These are phyloP conservation scores for Ploceus nigricollis DNA, from an alignment of 2,113 vertebrate species.

Conservation along the genomic window DNA sequence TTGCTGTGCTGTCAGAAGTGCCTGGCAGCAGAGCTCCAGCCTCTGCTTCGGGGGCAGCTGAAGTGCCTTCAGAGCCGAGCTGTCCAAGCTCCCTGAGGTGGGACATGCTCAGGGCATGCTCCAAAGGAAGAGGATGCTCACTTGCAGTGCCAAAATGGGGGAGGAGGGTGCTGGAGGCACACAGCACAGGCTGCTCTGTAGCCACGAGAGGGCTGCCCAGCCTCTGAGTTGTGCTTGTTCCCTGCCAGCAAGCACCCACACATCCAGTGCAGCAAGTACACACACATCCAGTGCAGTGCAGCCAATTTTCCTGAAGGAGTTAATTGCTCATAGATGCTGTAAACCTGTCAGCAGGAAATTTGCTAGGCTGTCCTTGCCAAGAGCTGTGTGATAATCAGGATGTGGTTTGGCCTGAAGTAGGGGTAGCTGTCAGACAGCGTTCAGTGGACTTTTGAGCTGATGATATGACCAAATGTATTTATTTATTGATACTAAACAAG, in stretches of 20 bases:
- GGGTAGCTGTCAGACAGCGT: neutral
- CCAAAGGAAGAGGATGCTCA: rapidly evolving
- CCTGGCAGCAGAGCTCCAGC: neutral
- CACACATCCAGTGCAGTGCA: rapidly evolving
- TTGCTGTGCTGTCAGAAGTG: neutral
- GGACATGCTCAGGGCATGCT: neutral
- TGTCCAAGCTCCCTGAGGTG: neutral
- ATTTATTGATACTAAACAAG: neutral
- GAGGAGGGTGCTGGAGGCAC: neutral
- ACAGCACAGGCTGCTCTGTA: neutral
- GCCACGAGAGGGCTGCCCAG: conserved; percentile 31
- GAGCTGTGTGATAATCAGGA: neutral
- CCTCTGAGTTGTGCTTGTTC: neutral
- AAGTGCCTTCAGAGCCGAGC: neutral
- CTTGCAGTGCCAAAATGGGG: neutral
- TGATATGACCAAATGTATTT: neutral
- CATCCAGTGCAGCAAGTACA: rapidly evolving
- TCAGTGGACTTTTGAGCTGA: neutral
- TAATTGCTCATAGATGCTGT: neutral
- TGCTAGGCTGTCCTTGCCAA: neutral
- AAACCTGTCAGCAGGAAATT: neutral
- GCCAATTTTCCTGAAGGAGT: neutral
- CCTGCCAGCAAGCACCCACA: rapidly evolving
- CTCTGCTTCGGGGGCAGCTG: rapidly evolving
- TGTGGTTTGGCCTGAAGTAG: neutral